Base-by-base conservation (phyloP, 30 jellyfish, hydroid and myxozoan genomes). In the Mastigias papua region DNA sequence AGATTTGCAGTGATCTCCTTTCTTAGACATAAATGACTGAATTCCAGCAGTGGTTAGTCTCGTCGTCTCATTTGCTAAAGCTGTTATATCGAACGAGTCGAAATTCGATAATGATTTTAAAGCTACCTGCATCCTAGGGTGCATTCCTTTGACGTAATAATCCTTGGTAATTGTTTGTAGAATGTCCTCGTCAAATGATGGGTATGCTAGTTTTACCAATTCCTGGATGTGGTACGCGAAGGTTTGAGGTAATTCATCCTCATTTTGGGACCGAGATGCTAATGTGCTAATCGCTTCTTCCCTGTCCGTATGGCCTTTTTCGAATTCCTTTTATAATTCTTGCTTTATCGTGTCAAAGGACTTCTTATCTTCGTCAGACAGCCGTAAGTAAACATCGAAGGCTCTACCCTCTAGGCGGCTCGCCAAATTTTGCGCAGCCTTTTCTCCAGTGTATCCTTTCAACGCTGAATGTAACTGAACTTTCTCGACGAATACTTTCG, bases 1-100 rank as follows among this genome's bases (percentile, higher is more conserved):
- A 2, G 84, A 42, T 42, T 16, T 57, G 69, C 69, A 57, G 8
- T 57, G 69, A 19, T 23, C 23, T 23, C 69, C 69, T 57, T 57
- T 20, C 27, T 20, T 16, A 6, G 23, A 57, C 27, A 57, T 67
- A 74, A 46, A 86, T 5, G 95, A 73, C 31, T 86, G 77, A 60
- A 70, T 71, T 34, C 80, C 93, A 31, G 93, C 80, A 48, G 87
- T 84, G 57, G 71, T n/a, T n/a, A n/a, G n/a, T n/a, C 93, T 70
- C 13, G 54, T 42, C 54, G 54, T 42, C 91, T 62, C 27, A 81
- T 62, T 69, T 49, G 93, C 35, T 20, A 70, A 29, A n/a, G 74
- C 37, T 15, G 30, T 31, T 27, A 84, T 48, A 29, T 69, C 51
- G 48, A 64, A 37, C 58, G 48, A 13, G 20, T 34, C 66, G 33